Conservation (phyloP, 1,140 invertebrate species). For the Glossosoma conforme region DNA sequence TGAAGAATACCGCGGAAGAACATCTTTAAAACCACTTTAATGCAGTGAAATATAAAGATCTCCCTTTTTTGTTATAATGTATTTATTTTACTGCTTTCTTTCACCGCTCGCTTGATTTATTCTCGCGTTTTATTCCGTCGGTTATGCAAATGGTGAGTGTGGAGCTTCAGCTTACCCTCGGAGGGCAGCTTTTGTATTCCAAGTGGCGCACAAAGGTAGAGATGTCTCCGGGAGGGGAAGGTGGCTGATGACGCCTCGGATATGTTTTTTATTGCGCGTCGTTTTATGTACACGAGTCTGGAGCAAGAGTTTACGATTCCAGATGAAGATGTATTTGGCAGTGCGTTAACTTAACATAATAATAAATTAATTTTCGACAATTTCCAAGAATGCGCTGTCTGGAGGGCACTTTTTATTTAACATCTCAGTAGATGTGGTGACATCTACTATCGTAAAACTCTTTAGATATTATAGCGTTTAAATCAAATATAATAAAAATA, state of each 20-base stretch:
- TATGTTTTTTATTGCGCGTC: conserved; percentile 23
- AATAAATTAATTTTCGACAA: conserved; percentile 22
- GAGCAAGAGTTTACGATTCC: conserved; percentile 18
- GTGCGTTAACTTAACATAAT: conserved; percentile 21
- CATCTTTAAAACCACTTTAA: conserved; percentile 23
- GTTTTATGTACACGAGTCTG: conserved; percentile 23
- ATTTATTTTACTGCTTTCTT: conserved; percentile 22
- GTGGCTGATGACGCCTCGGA: conserved; percentile 16
- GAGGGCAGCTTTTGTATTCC: conserved; percentile 20
- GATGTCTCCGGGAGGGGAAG: background rate
- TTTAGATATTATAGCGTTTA: too few species aligned
- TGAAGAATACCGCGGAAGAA: background rate
- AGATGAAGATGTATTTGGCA: background rate
- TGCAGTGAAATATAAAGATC: conserved; percentile 3
- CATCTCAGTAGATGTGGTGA: too few species aligned
- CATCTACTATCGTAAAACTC: too few species aligned
- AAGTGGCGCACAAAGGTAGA: conserved; percentile 11
- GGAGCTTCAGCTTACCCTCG: background rate
- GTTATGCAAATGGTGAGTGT: conserved; percentile 19
- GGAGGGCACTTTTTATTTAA: too few species aligned
- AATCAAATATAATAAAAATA: too few species aligned
- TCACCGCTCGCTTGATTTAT: conserved; percentile 18
- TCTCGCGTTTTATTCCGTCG: conserved; percentile 17
- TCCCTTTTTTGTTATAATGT: conserved; percentile 15
- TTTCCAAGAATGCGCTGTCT: too few species aligned